Percentiles rank a stretch among this genome's conserved stretches.
Evolutionary conservation across 2,888 invertebrate species (phyloP).

Genomic region (Helicoverpa assulta): DNA sequence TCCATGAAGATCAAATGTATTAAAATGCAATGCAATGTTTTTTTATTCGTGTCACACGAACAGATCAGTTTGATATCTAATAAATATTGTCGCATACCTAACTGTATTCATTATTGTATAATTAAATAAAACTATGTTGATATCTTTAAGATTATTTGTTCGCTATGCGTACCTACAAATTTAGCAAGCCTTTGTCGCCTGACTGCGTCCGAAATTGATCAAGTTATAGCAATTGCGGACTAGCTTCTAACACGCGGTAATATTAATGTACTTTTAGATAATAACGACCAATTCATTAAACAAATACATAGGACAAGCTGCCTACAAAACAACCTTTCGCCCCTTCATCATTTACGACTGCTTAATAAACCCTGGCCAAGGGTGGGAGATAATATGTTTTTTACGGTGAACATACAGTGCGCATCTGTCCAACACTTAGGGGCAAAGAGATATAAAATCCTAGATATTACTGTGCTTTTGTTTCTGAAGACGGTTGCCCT

Average conservation of each 20-base stretch:
- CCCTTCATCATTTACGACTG: conserved; percentile 81
- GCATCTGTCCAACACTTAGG: conserved; percentile 73
- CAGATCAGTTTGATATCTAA: no score
- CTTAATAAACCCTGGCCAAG: conserved; percentile 83
- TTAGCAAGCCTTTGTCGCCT: no score
- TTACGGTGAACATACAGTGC: conserved; percentile 78
- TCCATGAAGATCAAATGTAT: conserved; percentile 2
- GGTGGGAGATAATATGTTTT: conserved; percentile 75
- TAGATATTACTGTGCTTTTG: conserved; percentile 36
- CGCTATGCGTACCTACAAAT: no score
- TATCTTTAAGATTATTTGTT: no score
- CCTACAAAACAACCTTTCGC: conserved; percentile 71
- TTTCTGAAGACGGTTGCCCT: conserved; percentile 8
- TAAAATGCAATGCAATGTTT: conserved; percentile 4
- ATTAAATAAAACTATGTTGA: neutral
- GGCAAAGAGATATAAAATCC: conserved; percentile 51
- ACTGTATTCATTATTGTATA: no score
- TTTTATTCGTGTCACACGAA: neutral
- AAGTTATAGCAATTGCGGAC: no score
- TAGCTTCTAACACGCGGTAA: neutral
- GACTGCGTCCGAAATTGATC: no score
- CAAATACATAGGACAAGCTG: neutral
- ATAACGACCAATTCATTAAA: neutral
- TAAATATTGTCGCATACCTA: neutral
- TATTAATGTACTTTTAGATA: neutral